Conservation (phyloP, 2,888 invertebrate species). For the Punctoribates punctum region DNA sequence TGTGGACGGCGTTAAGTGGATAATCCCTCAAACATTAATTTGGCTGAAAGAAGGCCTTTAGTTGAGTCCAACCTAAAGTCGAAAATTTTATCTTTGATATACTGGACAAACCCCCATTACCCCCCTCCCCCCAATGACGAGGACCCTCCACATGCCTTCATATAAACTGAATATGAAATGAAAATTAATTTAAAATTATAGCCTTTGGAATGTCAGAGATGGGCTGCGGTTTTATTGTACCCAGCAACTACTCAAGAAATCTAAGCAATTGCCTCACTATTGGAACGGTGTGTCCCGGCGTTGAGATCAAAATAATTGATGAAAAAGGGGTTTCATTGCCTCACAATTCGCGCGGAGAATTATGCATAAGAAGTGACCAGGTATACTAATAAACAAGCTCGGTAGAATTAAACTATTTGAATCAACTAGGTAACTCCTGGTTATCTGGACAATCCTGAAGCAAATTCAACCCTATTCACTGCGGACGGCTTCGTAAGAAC, state of each 20-base stretch:
- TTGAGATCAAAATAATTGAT: not conserved
- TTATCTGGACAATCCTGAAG: not conserved
- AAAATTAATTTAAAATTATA: no score
- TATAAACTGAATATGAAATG: no score
- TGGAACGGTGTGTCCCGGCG: not conserved
- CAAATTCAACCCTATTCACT: not conserved
- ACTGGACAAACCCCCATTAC: no score
- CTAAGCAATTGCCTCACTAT: not conserved
- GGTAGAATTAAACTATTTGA: no score
- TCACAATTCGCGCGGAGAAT: not conserved
- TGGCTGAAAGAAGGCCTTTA: no score
- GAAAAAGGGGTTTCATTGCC: not conserved
- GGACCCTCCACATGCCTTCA: no score
- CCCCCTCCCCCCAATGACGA: no score
- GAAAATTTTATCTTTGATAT: no score
- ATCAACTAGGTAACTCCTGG: slow-evolving; percentile 3
- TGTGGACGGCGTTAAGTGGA: no score
- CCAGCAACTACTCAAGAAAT: not conserved
- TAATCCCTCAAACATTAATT: no score
- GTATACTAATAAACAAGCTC: not conserved
- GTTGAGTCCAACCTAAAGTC: no score
- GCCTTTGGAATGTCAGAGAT: not conserved
- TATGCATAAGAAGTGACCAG: not conserved
- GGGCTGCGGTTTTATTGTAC: not conserved
- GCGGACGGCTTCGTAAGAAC: not conserved